Conservation (phyloP, 2,797 vertebrate species). For the Paramormyrops hopkinsi region DNA sequence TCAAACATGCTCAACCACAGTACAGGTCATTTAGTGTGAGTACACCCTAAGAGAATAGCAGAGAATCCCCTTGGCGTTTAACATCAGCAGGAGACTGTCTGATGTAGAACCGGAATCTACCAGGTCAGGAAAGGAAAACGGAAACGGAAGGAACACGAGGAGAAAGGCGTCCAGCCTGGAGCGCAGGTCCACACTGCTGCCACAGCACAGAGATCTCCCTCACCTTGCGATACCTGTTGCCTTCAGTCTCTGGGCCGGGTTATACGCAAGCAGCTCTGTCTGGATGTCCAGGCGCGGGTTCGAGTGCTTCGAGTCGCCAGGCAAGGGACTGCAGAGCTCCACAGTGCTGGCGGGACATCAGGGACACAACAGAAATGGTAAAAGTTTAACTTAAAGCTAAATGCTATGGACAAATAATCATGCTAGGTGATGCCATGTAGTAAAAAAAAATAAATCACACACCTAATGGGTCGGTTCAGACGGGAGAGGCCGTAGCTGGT, state of each 20-base stretch:
- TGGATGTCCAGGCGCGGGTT: slow-evolving; percentile 13
- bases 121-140: background rate
- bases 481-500: slow-evolving; percentile 29
- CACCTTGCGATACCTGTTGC: slow-evolving; percentile 25
- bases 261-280: slow-evolving; percentile 20
- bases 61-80: background rate
- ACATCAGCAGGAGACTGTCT: background rate
- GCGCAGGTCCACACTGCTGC: background rate
- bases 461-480: slow-evolving; percentile 22
- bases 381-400: background rate
- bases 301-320: background rate
- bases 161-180: background rate
- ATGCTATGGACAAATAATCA: background rate
- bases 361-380: background rate
- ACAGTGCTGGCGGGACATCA: background rate
- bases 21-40: background rate
- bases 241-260: slow-evolving; percentile 21
- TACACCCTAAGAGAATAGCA: background rate
- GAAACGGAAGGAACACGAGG: background rate
- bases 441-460: background rate
- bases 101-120: background rate
- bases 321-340: background rate
- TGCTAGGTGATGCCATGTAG: background rate
- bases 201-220: background rate
- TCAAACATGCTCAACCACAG: background rate